phyloP scores from a whole-genome alignment of 2,113 vertebrate species.

The Coryphaenoides rupestris region DNA sequence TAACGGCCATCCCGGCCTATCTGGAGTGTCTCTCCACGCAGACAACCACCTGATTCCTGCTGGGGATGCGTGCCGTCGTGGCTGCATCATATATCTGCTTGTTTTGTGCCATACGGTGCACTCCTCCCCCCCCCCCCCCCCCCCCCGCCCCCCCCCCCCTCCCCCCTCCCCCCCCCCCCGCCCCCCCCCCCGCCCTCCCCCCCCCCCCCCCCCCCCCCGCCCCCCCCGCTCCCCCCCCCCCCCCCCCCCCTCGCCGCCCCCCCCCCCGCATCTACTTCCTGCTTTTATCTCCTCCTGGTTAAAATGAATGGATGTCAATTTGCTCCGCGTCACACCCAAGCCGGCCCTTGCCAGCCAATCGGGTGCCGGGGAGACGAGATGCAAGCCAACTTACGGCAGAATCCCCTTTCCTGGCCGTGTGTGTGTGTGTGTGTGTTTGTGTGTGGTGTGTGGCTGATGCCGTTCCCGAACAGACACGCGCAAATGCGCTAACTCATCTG shows the following conservation, averaged over 20 bases:
- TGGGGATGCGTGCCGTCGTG: conserved; percentile 43
- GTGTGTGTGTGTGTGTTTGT: too few species aligned
- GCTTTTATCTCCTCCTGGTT: conserved; percentile 44
- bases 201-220: too few species aligned
- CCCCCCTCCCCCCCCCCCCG: too few species aligned
- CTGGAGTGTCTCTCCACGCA: conserved; percentile 40
- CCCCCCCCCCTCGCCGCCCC: too few species aligned
- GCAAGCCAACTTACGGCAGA: conserved; percentile 71
- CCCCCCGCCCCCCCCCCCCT: too few species aligned
- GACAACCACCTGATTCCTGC: conserved; percentile 39
- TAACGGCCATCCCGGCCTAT: conserved; percentile 56
- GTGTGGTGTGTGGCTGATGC: too few species aligned
- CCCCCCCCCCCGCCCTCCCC: too few species aligned
- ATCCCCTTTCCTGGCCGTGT: too few species aligned
- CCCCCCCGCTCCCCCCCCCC: too few species aligned
- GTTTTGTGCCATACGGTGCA: conserved; percentile 66
- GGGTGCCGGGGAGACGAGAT: conserved; percentile 54
- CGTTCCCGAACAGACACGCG: too few species aligned
- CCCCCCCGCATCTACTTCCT: conserved; percentile 57
- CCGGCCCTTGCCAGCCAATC: conserved; percentile 69
- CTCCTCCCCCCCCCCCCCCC: too few species aligned
- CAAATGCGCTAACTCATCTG: too few species aligned
- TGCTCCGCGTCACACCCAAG: conserved; percentile 53
- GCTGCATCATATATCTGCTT: conserved; percentile 40
- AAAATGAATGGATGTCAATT: conserved; percentile 45